phyloP scores from a whole-genome alignment of 2,888 invertebrate genomes.

The Ischnus inquisitorius region DNA sequence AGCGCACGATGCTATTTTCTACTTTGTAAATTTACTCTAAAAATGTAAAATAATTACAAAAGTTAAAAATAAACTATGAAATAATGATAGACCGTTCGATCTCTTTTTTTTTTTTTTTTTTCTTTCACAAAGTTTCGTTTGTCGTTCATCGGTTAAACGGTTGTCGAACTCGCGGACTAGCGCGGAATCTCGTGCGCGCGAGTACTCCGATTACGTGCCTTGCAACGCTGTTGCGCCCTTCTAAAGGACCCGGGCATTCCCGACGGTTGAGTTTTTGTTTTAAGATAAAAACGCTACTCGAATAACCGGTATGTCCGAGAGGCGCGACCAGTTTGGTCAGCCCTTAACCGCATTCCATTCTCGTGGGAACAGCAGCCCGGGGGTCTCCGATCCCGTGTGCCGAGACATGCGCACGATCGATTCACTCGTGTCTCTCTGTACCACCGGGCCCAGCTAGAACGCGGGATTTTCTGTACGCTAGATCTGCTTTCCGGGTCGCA shows the following conservation, averaged over 20 bases:
- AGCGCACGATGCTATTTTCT: conserved; percentile 41
- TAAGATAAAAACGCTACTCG: conserved; percentile 72
- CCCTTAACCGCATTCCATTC: conserved; percentile 81
- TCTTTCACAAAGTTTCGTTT: neutral
- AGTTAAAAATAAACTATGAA: conserved; percentile 56
- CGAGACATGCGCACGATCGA: conserved; percentile 25
- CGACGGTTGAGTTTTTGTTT: conserved; percentile 67
- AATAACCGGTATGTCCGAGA: conserved; percentile 74
- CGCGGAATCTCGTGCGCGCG: conserved; percentile 40
- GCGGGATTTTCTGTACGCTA: neutral
- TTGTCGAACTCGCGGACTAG: neutral
- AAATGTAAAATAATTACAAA: conserved; percentile 63
- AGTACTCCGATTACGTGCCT: conserved; percentile 10
- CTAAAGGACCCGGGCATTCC: conserved; percentile 55
- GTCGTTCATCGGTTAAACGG: neutral
- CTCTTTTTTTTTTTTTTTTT: no score
- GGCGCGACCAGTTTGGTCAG: conserved; percentile 73
- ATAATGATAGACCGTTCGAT: neutral
- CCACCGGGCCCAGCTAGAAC: neutral
- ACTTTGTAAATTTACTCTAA: conserved; percentile 42
- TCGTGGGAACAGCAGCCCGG: conserved; percentile 70
- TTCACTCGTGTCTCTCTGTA: conserved; percentile 35
- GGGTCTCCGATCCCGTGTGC: conserved; percentile 26
- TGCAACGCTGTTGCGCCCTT: conserved; percentile 54
- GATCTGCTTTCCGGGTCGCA: neutral